Conservation (phyloP, 2,888 invertebrate genomes). For the Amphipyra berbera region DNA sequence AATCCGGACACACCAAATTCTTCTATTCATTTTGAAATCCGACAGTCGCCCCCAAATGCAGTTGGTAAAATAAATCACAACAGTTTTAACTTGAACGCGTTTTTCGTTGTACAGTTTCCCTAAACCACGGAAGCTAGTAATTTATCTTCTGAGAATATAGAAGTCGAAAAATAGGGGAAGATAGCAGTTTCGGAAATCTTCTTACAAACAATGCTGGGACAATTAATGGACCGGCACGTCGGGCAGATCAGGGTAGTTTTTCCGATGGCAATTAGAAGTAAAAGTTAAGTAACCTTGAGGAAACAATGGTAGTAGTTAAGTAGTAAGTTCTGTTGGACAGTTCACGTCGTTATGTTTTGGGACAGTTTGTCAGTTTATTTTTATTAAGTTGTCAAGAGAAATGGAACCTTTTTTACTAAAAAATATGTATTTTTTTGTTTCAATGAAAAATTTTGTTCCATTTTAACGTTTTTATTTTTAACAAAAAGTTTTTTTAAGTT, state of each 20-base stretch:
- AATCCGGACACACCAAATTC: constrained; percentile 21
- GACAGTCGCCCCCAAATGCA: constrained; percentile 38
- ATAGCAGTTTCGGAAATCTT: constrained; percentile 50
- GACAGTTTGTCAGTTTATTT: constrained; percentile 1
- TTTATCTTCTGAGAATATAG: constrained; percentile 57
- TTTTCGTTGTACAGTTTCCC: constrained; percentile 47
- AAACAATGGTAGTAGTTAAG: constrained; percentile 10
- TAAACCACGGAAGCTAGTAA: constrained; percentile 48
- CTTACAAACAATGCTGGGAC: constrained; percentile 51
- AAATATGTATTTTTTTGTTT: too few species aligned
- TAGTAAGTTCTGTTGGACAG: constrained; percentile 28
- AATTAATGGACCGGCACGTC: constrained; percentile 49
- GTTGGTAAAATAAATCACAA: constrained; percentile 57
- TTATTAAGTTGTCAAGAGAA: background rate
- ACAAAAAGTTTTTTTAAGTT: too few species aligned
- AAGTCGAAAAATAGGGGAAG: constrained; percentile 56
- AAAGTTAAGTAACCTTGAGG: constrained; percentile 42
- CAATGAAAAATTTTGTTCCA: too few species aligned
- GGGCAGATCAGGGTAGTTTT: constrained; percentile 30
- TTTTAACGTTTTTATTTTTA: too few species aligned
- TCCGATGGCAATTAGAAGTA: constrained; percentile 38
- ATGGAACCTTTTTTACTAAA: too few species aligned
- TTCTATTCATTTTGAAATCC: constrained; percentile 47
- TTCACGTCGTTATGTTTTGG: constrained; percentile 21
- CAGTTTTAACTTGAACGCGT: constrained; percentile 51